Conservation (phyloP, 2,113 vertebrate genomes). For the Nesoenas mayeri region DNA sequence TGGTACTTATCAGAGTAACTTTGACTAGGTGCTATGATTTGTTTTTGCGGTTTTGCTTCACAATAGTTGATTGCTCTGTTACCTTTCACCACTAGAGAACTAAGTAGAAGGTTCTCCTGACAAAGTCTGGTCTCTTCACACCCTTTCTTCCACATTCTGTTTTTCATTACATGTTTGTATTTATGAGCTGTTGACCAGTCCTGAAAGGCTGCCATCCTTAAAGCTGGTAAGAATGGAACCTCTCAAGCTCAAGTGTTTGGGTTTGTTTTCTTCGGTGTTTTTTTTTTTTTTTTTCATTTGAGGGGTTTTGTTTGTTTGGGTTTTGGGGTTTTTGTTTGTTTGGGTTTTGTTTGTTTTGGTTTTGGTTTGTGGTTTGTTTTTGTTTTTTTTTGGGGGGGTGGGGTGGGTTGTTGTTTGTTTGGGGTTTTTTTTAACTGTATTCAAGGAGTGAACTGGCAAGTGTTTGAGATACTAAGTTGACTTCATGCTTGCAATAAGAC, state of each 20-base stretch:
- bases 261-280: no score
- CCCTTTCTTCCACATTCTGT: background rate
- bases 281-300: no score
- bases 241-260: background rate
- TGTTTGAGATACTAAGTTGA: background rate
- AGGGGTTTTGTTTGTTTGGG: no score
- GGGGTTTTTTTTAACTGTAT: background rate
- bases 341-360: no score
- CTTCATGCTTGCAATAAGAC: background rate
- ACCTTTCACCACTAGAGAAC: background rate
- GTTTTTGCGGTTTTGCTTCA: background rate
- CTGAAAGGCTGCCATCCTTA: background rate
- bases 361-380: no score
- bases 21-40: accelerated
- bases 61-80: background rate
- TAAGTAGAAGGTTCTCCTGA: background rate
- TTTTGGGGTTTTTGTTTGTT: no score
- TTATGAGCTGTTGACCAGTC: background rate
- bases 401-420: background rate
- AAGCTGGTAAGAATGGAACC: background rate
- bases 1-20: background rate
- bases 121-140: background rate
- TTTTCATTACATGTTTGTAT: background rate
- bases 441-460: background rate
- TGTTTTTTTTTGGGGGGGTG: no score